phyloP scores from a whole-genome alignment of 2,113 vertebrate species.

The Eublepharis macularius region DNA sequence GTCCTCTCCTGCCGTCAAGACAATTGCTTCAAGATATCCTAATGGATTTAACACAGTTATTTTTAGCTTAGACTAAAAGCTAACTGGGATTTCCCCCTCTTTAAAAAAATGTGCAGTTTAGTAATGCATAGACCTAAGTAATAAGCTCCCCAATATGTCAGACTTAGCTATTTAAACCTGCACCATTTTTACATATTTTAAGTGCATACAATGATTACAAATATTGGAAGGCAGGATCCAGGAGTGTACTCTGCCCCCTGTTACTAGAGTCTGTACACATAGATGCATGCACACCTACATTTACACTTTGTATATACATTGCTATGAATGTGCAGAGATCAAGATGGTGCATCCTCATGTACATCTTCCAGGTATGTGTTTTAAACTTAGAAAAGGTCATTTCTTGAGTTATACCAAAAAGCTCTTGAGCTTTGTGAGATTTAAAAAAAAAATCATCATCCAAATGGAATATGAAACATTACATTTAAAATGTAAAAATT shows the following conservation, averaged over 20 bases:
- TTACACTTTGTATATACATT: too few species aligned
- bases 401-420: background rate
- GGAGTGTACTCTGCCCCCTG: background rate
- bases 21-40: slow-evolving; percentile 9
- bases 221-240: too few species aligned
- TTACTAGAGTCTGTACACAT: too few species aligned
- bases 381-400: too few species aligned
- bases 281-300: too few species aligned
- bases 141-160: background rate
- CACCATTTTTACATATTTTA: background rate
- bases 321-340: too few species aligned
- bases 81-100: background rate
- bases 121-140: background rate
- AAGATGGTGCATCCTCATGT: too few species aligned
- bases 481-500: background rate
- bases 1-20: background rate
- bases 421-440: too few species aligned
- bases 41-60: slow-evolving; percentile 19
- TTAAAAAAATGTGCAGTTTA: background rate
- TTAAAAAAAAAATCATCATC: too few species aligned
- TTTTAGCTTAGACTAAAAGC: background rate
- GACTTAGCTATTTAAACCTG: background rate
- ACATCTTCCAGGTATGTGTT: too few species aligned
- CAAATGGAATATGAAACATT: background rate
- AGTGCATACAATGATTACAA: too few species aligned